These are phyloP conservation scores for Cnemophilus loriae DNA, from an alignment of 2,113 vertebrate genomes.

Conservation along the genomic window DNA sequence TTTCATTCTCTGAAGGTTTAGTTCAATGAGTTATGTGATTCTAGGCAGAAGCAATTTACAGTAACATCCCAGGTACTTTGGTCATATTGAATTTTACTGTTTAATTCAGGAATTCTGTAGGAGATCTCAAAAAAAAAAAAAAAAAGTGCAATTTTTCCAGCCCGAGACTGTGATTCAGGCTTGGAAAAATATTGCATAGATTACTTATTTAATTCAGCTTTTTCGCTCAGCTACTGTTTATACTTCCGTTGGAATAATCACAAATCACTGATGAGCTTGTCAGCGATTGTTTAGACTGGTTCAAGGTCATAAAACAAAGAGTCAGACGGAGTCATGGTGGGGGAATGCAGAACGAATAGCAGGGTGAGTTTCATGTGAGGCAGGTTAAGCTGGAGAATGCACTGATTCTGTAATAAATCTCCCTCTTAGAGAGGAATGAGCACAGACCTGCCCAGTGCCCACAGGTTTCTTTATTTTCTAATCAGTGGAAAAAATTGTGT, in stretches of 20 bases:
- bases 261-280: conserved; percentile 24
- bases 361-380: neutral
- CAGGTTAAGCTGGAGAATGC: neutral
- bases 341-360: neutral
- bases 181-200: neutral
- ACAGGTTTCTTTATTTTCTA: neutral
- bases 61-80: neutral
- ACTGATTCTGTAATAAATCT: neutral
- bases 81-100: neutral
- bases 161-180: neutral
- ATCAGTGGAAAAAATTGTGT: neutral
- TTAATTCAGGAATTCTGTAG: neutral
- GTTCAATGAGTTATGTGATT: neutral
- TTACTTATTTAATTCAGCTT: neutral
- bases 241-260: neutral
- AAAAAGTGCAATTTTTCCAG: fast-evolving
- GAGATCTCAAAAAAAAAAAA: neutral
- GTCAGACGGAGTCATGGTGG: neutral
- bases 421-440: neutral
- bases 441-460: neutral
- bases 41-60: neutral
- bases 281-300: neutral
- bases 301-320: conserved; percentile 22
- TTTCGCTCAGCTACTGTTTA: neutral
- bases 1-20: neutral